These are phyloP conservation scores for Papilio polytes DNA, from an alignment of 1,140 invertebrate genomes.

Conservation along the genomic window DNA sequence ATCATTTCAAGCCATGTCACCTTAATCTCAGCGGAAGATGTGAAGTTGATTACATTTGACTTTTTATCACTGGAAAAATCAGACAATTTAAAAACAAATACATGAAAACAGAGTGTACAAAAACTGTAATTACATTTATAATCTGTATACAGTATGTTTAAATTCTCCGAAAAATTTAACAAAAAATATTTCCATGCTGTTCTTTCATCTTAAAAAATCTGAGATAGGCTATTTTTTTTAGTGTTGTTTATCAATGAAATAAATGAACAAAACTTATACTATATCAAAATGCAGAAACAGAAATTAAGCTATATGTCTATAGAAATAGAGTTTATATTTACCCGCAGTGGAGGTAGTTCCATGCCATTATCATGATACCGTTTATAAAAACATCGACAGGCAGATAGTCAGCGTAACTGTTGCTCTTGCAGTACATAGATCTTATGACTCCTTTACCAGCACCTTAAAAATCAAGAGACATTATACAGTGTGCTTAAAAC, in stretches of 20 bases:
- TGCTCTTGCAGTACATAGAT: constrained; percentile 43
- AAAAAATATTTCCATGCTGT: too few species aligned
- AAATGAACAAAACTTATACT: too few species aligned
- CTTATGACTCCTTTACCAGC: too few species aligned
- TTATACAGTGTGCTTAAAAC: too few species aligned
- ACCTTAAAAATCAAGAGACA: too few species aligned
- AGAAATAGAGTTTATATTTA: constrained; percentile 43
- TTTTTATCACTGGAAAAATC: constrained; percentile 69
- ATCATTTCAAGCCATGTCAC: constrained; percentile 93
- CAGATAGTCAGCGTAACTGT: constrained; percentile 92
- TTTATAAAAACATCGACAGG: constrained; percentile 94
- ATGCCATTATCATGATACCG: constrained; percentile 89
- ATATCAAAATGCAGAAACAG: background rate
- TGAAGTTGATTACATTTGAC: constrained; percentile 88
- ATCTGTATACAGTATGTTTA: too few species aligned
- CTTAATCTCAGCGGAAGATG: constrained; percentile 91
- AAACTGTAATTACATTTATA: too few species aligned
- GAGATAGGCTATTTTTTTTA: too few species aligned
- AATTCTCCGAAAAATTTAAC: too few species aligned
- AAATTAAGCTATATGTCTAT: background rate
- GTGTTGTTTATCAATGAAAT: too few species aligned
- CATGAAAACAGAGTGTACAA: background rate
- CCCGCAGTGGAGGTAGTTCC: constrained; percentile 85
- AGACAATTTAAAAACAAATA: background rate
- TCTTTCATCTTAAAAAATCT: too few species aligned